phyloP scores from a whole-genome alignment of 2,797 vertebrate species.

The Sebastes itinus region DNA sequence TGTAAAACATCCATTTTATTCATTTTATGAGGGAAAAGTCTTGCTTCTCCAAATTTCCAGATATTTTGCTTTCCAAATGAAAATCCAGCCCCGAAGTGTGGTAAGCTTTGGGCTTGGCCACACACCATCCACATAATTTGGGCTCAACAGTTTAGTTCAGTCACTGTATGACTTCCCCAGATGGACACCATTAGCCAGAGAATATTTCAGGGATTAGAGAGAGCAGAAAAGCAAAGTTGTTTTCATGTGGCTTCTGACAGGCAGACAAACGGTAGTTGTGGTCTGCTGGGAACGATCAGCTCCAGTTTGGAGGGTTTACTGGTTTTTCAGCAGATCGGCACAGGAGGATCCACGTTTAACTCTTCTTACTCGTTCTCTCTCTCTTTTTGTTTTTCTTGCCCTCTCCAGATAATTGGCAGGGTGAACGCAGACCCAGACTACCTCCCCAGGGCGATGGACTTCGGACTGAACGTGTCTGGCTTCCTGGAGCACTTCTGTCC shows the following conservation, averaged over 20 bases:
- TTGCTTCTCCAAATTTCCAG: constrained; percentile 7
- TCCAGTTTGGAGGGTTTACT: constrained; percentile 36
- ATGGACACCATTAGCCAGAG: constrained; percentile 54
- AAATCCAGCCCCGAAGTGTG: constrained; percentile 21
- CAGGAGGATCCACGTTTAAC: constrained; percentile 8
- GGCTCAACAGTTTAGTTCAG: constrained; percentile 34
- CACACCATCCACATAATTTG: constrained; percentile 37
- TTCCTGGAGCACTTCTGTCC: constrained; percentile 96
- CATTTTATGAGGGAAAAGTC: constrained; percentile 32
- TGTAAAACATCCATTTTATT: neutral
- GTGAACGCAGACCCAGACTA: constrained; percentile 98
- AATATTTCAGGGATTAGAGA: constrained; percentile 50
- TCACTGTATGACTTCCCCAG: constrained; percentile 53
- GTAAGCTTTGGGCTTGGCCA: constrained; percentile 27
- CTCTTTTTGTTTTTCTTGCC: neutral
- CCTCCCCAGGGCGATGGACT: constrained; percentile 93
- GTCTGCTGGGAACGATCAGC: constrained; percentile 29
- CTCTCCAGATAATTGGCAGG: constrained; percentile 91
- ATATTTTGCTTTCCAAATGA: constrained; percentile 18
- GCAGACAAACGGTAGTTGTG: constrained; percentile 40
- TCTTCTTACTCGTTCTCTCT: constrained; percentile 4
- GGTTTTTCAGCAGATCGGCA: constrained; percentile 13
- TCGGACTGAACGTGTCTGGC: constrained; percentile 92
- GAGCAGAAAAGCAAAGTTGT: constrained; percentile 33
- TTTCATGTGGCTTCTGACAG: constrained; percentile 61